These are phyloP conservation scores for Oxyruncus cristatus DNA, from an alignment of 2,113 vertebrate species.

Conservation along the genomic window DNA sequence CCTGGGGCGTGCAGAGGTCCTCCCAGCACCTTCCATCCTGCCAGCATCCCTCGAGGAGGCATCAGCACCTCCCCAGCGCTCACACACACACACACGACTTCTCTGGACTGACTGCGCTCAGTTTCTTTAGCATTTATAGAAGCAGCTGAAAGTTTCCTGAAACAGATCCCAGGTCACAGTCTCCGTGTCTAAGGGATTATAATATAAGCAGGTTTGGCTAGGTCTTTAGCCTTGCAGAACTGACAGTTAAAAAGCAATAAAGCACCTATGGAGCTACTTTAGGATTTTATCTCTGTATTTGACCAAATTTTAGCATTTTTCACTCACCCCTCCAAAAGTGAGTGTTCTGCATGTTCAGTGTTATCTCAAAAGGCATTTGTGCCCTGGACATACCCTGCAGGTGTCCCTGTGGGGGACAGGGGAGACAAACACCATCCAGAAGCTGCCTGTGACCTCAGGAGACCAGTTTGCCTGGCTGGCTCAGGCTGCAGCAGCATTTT, in stretches of 20 bases:
- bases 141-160: background rate
- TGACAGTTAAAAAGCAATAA: background rate
- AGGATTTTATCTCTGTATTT: background rate
- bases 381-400: rapidly evolving
- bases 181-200: background rate
- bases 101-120: background rate
- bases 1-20: background rate
- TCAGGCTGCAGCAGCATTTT: background rate
- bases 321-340: background rate
- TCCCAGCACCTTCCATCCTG: rapidly evolving
- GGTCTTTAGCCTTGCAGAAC: background rate
- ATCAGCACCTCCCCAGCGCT: rapidly evolving
- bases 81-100: rapidly evolving
- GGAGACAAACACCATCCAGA: background rate
- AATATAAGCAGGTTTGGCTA: background rate
- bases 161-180: background rate
- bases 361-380: too few species aligned
- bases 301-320: background rate
- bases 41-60: rapidly evolving
- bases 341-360: background rate
- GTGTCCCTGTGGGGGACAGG: background rate
- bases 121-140: background rate
- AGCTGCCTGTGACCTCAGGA: background rate
- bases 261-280: background rate
- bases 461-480: background rate